Conservation (phyloP, 2,113 vertebrate genomes). For the Anthoscopus minutus region DNA sequence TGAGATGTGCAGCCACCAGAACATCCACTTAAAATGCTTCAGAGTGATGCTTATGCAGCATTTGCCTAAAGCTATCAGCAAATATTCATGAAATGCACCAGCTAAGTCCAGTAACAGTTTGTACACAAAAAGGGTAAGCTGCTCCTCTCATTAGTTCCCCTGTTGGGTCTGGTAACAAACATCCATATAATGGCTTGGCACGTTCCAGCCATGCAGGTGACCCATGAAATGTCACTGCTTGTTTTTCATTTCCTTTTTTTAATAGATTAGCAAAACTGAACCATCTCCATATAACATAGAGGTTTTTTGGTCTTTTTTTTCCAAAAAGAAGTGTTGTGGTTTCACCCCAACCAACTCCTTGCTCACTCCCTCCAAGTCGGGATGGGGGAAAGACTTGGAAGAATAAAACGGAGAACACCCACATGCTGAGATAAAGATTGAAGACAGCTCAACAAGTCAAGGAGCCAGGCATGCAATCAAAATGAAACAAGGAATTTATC, state of each 20-base stretch:
- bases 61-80: conserved; percentile 3
- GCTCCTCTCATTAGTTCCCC: not conserved
- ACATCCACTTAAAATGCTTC: not conserved
- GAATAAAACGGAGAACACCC: not conserved
- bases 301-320: too few relatives aligned
- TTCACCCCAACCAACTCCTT: not conserved
- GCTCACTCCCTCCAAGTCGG: fast-evolving
- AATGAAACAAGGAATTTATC: not conserved
- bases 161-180: not conserved
- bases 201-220: not conserved
- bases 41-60: not conserved
- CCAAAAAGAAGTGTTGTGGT: too few relatives aligned
- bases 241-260: not conserved
- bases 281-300: not conserved
- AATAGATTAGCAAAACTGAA: not conserved
- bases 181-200: not conserved
- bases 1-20: not conserved
- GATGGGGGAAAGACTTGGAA: not conserved
- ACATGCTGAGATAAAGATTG: not conserved
- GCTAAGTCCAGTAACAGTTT: not conserved
- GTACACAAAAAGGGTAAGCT: not conserved
- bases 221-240: not conserved
- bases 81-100: not conserved
- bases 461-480: not conserved
- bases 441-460: not conserved